Base-by-base conservation (phyloP, 1,140 invertebrate species). In the Heliconius eleuchia region DNA sequence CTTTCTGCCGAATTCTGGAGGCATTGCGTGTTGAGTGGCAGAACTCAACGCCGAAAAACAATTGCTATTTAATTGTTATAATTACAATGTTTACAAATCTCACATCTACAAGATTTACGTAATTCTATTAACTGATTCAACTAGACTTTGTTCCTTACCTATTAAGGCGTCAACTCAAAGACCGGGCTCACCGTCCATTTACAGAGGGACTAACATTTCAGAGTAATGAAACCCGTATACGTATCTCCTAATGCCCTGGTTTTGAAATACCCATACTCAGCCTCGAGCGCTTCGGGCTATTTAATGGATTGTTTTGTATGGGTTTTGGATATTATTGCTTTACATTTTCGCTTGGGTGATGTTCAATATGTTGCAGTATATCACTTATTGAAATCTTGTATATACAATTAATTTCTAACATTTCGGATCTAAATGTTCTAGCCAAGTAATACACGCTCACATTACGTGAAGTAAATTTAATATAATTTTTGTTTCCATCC, bases 181-280 rank as follows among this genome's bases (percentile, higher is more conserved):
- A 76, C 79, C 79, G 74, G 39, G 74, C 79, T 80, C 79, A 71
- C 71, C 79, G 76, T 80, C 79, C 37, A 80, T 76, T 76, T 76
- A 80, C 79, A 18, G 52, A 76, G 70, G 52, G 70, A 77, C 46
- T 77, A 72, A 77, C 76, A 77, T 73, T 71, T 77, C 66, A 50
- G 19, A 70, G 37, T 72, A 77, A 72, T 77, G 76, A 72, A 77
- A 77, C 70, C 42, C 57, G 57, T 23, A 66, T 66, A 66, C 60
- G 23, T 27, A 30, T 27, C 23, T 27, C 60, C 11, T 66, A 30
- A 46, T 66, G 60, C 23, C 27, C 11, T 66, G 11, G 60, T 66
- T 66, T 66, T 27, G 11, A 3, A 66, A 66, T 5, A 30, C 60
- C 27, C 60, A 30, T 27, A 30, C 23, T 66, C 11, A 30, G 23